These are phyloP conservation scores for Archocentrus centrarchus DNA, from an alignment of 2,113 vertebrate species.

Conservation along the genomic window DNA sequence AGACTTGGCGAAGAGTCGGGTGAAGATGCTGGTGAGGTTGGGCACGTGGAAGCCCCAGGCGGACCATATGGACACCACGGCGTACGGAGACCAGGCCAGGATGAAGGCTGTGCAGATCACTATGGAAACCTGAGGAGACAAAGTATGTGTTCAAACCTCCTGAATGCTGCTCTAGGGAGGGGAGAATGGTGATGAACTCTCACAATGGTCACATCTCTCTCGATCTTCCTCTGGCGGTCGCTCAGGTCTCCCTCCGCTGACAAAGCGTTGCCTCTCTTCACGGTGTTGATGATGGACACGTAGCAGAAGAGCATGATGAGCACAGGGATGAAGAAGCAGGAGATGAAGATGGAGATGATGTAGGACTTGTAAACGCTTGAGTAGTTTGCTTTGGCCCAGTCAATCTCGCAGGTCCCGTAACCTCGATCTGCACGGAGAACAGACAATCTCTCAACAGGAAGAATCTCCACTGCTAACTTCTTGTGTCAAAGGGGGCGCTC, in stretches of 20 bases:
- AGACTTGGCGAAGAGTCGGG: conserved; percentile 85
- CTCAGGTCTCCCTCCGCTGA: conserved; percentile 76
- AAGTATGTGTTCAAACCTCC: background rate
- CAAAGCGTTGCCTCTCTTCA: conserved; percentile 83
- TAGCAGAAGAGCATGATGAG: conserved; percentile 83
- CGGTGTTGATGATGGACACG: conserved; percentile 84
- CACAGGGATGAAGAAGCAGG: conserved; percentile 83
- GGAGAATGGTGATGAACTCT: conserved; percentile 14
- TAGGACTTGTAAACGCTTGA: conserved; percentile 83
- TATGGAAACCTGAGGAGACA: conserved; percentile 78
- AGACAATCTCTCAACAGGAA: background rate
- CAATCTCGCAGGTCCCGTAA: conserved; percentile 85
- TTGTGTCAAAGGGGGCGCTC: background rate
- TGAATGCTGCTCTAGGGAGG: background rate
- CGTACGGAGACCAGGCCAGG: conserved; percentile 84
- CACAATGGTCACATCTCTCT: conserved; percentile 82
- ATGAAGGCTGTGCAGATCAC: conserved; percentile 86
- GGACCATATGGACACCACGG: conserved; percentile 86
- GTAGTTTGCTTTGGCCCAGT: conserved; percentile 86
- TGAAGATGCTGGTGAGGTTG: conserved; percentile 84
- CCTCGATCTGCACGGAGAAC: conserved; percentile 74
- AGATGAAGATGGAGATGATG: conserved; percentile 81
- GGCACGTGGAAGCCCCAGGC: conserved; percentile 81
- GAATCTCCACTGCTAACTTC: background rate
- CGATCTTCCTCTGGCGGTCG: conserved; percentile 82